These are phyloP conservation scores for Rutpela maculata DNA, from an alignment of 2,888 invertebrate species.

Conservation along the genomic window DNA sequence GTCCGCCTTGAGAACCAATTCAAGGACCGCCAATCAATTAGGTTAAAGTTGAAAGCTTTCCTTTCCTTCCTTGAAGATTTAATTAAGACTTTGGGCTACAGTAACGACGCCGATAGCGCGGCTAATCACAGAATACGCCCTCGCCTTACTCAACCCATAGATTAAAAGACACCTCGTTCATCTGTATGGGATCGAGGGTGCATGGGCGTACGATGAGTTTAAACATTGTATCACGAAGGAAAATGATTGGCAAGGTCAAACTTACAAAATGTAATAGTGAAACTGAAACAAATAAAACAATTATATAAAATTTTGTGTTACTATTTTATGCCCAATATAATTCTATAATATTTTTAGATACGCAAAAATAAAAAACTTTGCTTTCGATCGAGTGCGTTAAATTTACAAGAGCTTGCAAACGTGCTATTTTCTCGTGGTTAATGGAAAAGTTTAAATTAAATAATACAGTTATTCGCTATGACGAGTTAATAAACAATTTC, in stretches of 20 bases:
- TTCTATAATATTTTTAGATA: no score
- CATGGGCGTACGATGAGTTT: conserved; percentile 17
- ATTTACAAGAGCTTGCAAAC: no score
- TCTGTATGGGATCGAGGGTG: conserved; percentile 35
- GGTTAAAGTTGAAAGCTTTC: conserved; percentile 66
- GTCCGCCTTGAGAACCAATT: conserved; percentile 59
- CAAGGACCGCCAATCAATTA: conserved; percentile 70
- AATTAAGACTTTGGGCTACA: conserved; percentile 70
- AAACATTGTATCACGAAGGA: neutral
- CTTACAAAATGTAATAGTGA: no score
- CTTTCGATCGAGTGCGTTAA: no score
- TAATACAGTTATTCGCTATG: no score
- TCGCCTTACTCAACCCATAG: conserved; percentile 52
- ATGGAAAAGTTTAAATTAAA: no score
- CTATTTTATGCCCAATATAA: no score
- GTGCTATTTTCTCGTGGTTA: no score
- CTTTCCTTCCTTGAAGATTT: conserved; percentile 67
- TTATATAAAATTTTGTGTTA: no score
- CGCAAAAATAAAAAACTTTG: no score
- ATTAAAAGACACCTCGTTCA: conserved; percentile 60
- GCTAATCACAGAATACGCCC: conserved; percentile 65
- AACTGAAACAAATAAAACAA: no score
- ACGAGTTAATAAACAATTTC: no score
- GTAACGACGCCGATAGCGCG: conserved; percentile 67
- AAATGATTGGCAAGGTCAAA: neutral